Base-by-base conservation (phyloP, 2,888 invertebrate species). In the Ochropleura leucogaster region DNA sequence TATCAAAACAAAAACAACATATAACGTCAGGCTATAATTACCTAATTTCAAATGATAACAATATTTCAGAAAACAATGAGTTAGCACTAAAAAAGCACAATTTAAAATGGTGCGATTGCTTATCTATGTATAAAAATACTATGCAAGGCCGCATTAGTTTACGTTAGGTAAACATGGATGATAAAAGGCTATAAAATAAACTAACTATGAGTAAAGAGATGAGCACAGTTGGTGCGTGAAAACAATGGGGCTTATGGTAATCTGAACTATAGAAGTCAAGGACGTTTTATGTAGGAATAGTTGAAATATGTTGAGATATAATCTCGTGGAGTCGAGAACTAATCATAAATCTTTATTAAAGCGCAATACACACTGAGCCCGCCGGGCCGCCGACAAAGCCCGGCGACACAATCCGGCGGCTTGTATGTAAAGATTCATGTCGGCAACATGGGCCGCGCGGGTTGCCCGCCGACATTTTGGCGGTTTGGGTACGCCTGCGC, bases 81-180 rank as follows among this genome's bases (percentile, higher is more conserved):
- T 53, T 62, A 3, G 40, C 62, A 63, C 12, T 20, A 65, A 55
- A 55, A 51, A 64, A 44, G 62, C 14, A 47, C 42, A 51, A 46
- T 57, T 51, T 20, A 59, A 63, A 57, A 66, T 63, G 42, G 49
- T 62, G 30, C 18, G 55, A 71, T 47, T 42, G 62, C 51, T 49
- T 82, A 64, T 82, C 68, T 49, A 7, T 51, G n/a, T 18, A 53
- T 68, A 77, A 82, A 81, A 51, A 70, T 66, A 82, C 8, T 40
- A 20, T 8, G 66, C 80, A 82, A 72, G 67, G 82, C 44, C 77
- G 44, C 40, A 55, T 82, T 55, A 64, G 59, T 55, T 75, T 59
- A 64, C 30, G 18, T 44, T 65, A 71, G 47, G 46, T 72, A 80
- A 57, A 67, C 40, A 46, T 44, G 47, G 18, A 62, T 47, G 40